Base-by-base conservation (phyloP, 2,888 invertebrate genomes). In the Troides oblongomaculatus region DNA sequence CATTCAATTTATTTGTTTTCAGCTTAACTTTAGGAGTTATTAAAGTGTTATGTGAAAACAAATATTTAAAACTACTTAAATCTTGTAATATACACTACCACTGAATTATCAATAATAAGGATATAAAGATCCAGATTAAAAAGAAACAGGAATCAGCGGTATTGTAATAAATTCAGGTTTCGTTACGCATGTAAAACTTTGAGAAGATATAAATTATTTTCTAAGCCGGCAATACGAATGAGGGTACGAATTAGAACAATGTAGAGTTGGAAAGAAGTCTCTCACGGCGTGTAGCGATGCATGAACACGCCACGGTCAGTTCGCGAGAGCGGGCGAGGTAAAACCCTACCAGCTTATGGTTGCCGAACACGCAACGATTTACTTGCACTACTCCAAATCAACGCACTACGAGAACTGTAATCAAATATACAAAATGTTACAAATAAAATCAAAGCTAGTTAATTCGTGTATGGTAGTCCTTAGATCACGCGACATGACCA, bases 261-360 rank as follows among this genome's bases (percentile, higher is more conserved):
- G 84, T 81, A 76, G 77, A 81, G 77, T 79, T 76, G 81, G 80
- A 80, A 80, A 82, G 83, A 84, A 83, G 87, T 79, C 89, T 92
- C 92, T 84, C 92, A 92, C 92, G 90, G 77, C 73, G 81, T 75
- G 83, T 86, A 83, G 74, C 90, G 87, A 84, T 84, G 90, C 92
- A 86, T 88, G 79, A 86, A 88, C 80, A 74, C 81, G 85, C 85
- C 83, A 89, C 86, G 90, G 88, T 87, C 84, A 87, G 87, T 85
- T 88, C 84, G 80, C 80, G 81, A 81, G 80, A 79, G 77, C 78
- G 82, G 81, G 64, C 64, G 39, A 64, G 30, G 58, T 63, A 50
- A 57, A 43, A 58, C 68, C 60, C 53, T 30, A 21, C 46, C 53
- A 59, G 56, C 64, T 69, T 69, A 62, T n/a, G n/a, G 43, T 10